These are phyloP conservation scores for Loriculus beryllinus DNA, from an alignment of 2,797 vertebrate genomes.

Conservation along the genomic window DNA sequence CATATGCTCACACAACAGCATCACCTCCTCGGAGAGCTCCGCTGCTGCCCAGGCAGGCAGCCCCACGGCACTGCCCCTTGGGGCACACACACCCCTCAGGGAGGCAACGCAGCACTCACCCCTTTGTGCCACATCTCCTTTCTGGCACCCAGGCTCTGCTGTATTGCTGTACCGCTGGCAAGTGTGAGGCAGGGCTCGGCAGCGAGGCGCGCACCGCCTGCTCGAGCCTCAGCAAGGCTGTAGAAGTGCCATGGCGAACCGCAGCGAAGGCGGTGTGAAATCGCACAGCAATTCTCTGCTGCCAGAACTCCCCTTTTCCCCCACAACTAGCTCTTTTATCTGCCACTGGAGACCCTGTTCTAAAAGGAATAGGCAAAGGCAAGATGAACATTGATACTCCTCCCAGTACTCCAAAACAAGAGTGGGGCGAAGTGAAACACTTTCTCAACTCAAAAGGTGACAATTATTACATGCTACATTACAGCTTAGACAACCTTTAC, in stretches of 20 bases:
- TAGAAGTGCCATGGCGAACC: not conserved
- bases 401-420: not conserved
- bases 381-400: not conserved
- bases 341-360: not conserved
- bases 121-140: fast-evolving
- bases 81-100: not conserved
- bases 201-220: not conserved
- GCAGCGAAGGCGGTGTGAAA: not conserved
- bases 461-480: not conserved
- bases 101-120: not conserved
- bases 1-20: fast-evolving
- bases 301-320: not conserved
- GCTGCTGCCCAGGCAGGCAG: not conserved
- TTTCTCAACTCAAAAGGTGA: not conserved
- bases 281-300: not conserved
- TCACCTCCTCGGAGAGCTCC: not conserved
- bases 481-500: not conserved
- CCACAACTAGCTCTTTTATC: not conserved
- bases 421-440: not conserved
- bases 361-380: not conserved
- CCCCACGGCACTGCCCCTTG: fast-evolving
- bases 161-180: not conserved
- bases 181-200: not conserved
- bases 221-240: not conserved
- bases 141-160: not conserved